Evolutionary conservation across 92 coral and sea anemone species (phyloP), one percentile per base, ranked within the genome.

Genomic region (Zoanthus gigantus): DNA sequence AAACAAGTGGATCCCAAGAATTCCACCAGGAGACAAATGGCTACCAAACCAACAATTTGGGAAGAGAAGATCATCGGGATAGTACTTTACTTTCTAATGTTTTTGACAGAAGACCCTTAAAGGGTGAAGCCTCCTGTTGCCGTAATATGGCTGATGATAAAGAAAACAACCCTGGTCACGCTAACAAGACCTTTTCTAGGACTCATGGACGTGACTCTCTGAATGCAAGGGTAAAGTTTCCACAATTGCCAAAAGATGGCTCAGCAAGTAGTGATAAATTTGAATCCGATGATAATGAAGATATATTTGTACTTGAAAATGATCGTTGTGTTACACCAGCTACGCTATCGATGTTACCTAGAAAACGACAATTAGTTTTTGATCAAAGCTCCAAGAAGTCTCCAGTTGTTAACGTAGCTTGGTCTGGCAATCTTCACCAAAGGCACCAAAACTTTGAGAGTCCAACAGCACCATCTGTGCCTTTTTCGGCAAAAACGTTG

Each of bases 351-450:
- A 28, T 83, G 71, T 83, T 81, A 9, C 42, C 74, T 29, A 86
- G 83, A 45, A 90, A 90, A 75, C 80, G 93, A 58, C 86, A 60
- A 65, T n/a, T 91, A 7, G 10, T 71, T 0, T 52, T 76, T 66
- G 93, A 87, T 23, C 61, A 83, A 34, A 68, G 82, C 5, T 83
- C 87, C 7, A 93, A 69, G 71, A 93, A 88, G 68, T 93, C 95
- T 2, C 95, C 95, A 32, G 95, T 91, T 0, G 95, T 93, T 16
- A 87, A 78, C 46, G 86, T 93, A 53, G 68, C 92, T 71, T 93
- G 86, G 84, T 53, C 71, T 23, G 54, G 80, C 34, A 29, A 28
- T n/a, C 54, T 71, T 34, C 74, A 74, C 29, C 74, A 76, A 54
- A 76, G 65, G 50, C n/a, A 28, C 31, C 42, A 66, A 45, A 31